A percentile compares a stretch with the other conserved stretches of the same genome.
Conservation (phyloP, 2,113 vertebrate genomes). For the Sarotherodon lohbergeri region DNA sequence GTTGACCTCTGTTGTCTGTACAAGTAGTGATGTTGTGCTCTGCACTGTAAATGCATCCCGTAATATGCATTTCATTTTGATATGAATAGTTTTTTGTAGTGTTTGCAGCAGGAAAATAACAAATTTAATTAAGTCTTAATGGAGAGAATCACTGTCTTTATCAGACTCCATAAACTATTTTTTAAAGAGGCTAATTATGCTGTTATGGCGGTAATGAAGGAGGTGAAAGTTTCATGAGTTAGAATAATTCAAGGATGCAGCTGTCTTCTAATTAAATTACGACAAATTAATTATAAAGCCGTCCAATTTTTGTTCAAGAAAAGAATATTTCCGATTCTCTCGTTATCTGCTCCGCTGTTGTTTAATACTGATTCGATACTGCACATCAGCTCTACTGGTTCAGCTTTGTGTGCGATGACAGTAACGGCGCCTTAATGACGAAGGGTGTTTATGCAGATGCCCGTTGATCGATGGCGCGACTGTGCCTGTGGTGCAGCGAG, state of each 20-base stretch:
- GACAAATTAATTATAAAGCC: background rate
- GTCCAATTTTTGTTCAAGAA: background rate
- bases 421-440: conserved; percentile 31
- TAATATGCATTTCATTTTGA: background rate
- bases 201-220: background rate
- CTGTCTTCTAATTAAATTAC: background rate
- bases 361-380: background rate
- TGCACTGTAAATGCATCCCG: background rate
- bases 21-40: background rate
- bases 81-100: background rate
- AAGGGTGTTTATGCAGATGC: background rate
- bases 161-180: background rate
- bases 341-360: background rate
- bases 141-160: background rate
- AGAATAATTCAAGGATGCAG: background rate
- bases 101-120: background rate
- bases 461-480: background rate
- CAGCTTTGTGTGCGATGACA: background rate
- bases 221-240: background rate
- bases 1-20: background rate
- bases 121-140: background rate
- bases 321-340: accelerated
- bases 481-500: background rate
- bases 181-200: background rate
- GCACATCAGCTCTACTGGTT: background rate